phyloP scores from a whole-genome alignment of 2,888 invertebrate species.

The Aquatica leii region DNA sequence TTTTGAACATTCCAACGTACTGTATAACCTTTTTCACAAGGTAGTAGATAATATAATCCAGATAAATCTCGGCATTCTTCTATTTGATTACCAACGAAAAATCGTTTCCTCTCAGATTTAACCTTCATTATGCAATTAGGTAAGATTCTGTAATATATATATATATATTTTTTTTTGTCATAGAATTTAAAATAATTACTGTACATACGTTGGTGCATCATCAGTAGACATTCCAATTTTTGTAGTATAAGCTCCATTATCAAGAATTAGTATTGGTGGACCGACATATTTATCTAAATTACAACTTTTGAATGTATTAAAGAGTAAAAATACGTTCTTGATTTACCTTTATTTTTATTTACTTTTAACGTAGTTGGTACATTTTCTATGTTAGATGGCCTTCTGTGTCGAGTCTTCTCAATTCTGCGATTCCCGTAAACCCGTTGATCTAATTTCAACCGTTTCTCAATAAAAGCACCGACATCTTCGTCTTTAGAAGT shows the following conservation, averaged over 20 bases:
- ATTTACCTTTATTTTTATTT: conserved; percentile 13
- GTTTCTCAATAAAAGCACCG: conserved; percentile 12
- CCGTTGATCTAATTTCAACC: conserved; percentile 19
- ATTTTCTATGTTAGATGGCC: conserved; percentile 8
- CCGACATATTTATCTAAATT: conserved; percentile 25
- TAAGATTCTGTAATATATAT: conserved; percentile 66
- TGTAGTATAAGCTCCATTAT: conserved; percentile 88
- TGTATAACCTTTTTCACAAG: conserved; percentile 94
- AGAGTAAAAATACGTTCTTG: too few species aligned
- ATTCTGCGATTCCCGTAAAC: conserved; percentile 19
- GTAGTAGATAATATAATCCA: conserved; percentile 90
- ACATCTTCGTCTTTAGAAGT: conserved; percentile 12
- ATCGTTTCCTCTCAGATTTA: conserved; percentile 91
- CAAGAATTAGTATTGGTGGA: conserved; percentile 56
- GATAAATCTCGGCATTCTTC: conserved; percentile 97
- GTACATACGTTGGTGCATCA: conserved; percentile 69
- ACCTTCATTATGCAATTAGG: conserved; percentile 99
- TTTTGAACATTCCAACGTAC: conserved; percentile 97
- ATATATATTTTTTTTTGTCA: conserved; percentile 26
- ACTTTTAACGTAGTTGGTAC: conserved; percentile 15
- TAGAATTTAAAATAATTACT: conserved; percentile 1
- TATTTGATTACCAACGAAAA: conserved; percentile 94
- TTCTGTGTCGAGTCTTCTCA: conserved; percentile 16
- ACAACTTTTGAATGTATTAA: too few species aligned
- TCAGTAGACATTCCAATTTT: conserved; percentile 84